Conservation (phyloP, 2,888 invertebrate genomes). For the Drosophila yooni region DNA sequence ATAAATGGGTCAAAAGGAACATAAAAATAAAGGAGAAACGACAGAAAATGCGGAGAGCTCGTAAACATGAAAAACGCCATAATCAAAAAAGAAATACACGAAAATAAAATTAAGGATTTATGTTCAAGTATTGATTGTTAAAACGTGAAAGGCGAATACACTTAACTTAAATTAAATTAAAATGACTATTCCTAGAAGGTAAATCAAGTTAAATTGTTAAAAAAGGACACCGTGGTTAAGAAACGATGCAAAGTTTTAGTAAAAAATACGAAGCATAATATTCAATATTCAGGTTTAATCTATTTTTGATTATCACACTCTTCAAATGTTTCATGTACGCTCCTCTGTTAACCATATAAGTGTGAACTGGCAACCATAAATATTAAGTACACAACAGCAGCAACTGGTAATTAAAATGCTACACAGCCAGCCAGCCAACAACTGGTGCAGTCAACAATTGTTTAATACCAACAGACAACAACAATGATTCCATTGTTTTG, state of each 20-base stretch:
- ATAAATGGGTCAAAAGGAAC: conserved; percentile 4
- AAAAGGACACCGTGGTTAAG: background rate
- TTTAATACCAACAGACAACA: conserved; percentile 51
- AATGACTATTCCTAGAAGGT: background rate
- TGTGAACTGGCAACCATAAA: conserved; percentile 42
- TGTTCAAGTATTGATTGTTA: conserved; percentile 3
- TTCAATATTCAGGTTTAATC: background rate
- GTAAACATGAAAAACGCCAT: background rate
- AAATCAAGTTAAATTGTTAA: background rate
- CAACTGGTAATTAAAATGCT: conserved; percentile 90
- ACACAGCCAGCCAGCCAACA: conserved; percentile 16
- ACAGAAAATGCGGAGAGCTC: background rate
- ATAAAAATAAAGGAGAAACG: conserved; percentile 2
- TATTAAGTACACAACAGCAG: conserved; percentile 88
- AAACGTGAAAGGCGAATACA: background rate
- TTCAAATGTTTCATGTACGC: background rate
- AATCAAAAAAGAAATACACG: background rate
- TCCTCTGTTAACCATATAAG: background rate
- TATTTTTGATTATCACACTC: conserved; percentile 9
- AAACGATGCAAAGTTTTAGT: background rate
- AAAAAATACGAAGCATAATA: background rate
- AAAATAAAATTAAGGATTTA: background rate
- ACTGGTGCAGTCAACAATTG: conserved; percentile 56
- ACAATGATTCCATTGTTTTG: conserved; percentile 64
- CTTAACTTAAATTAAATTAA: background rate